phyloP scores from a whole-genome alignment of 2,113 vertebrate species.

The Gavia stellata region DNA sequence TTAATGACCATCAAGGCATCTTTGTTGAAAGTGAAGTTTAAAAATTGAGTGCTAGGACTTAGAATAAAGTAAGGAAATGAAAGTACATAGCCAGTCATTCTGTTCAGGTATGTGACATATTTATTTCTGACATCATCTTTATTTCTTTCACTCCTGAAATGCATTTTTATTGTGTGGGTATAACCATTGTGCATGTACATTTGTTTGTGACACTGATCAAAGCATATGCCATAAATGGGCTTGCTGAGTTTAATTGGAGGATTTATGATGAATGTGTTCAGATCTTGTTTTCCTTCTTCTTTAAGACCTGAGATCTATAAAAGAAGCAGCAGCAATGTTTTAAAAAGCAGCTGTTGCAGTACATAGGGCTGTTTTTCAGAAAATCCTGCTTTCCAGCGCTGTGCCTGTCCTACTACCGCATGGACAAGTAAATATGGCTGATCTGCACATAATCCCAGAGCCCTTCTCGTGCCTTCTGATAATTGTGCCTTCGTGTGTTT shows the following conservation, averaged over 20 bases:
- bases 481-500: neutral
- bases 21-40: neutral
- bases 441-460: neutral
- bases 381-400: neutral
- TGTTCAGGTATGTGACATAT: neutral
- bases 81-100: neutral
- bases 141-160: neutral
- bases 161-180: neutral
- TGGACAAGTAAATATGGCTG: neutral
- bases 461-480: neutral
- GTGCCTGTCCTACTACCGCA: neutral
- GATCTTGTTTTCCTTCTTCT: neutral
- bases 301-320: neutral
- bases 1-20: neutral
- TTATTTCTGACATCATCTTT: neutral
- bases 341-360: neutral
- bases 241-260: neutral
- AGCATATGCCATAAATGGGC: neutral
- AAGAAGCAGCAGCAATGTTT: neutral
- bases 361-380: neutral
- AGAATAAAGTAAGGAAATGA: neutral
- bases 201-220: neutral
- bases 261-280: neutral
- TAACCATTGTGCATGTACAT: rapidly evolving
- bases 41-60: neutral